These are phyloP conservation scores for Eriocheir sinensis DNA, from an alignment of 1,140 invertebrate species.

Conservation along the genomic window DNA sequence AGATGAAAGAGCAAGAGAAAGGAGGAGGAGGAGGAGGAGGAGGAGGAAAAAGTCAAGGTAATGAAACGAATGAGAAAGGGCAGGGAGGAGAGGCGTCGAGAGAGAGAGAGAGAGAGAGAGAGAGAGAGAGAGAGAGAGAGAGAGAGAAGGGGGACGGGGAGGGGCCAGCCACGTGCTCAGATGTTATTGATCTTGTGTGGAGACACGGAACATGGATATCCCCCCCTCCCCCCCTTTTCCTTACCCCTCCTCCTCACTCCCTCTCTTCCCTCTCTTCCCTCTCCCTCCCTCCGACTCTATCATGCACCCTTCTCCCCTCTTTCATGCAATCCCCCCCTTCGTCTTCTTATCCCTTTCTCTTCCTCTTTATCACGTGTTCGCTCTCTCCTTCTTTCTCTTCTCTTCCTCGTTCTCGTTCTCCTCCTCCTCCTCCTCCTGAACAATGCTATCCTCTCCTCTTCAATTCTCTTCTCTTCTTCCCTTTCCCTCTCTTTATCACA, in stretches of 20 bases:
- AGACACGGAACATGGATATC: neutral
- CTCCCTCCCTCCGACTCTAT: neutral
- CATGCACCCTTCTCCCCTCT: neutral
- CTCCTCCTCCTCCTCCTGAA: too few relatives aligned
- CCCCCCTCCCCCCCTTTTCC: neutral
- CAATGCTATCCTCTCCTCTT: neutral
- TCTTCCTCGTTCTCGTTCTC: neutral
- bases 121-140: neutral
- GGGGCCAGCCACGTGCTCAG: constrained; percentile 29
- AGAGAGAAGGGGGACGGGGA: neutral
- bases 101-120: neutral
- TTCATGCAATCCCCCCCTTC: neutral
- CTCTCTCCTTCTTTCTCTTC: neutral
- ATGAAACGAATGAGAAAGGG: neutral
- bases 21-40: neutral
- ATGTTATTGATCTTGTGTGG: constrained; percentile 37
- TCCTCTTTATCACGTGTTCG: neutral
- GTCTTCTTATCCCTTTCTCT: neutral
- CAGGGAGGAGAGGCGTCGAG: neutral
- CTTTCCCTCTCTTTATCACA: too few relatives aligned
- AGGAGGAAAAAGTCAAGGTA: neutral
- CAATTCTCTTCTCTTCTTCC: neutral
- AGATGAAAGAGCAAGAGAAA: too few relatives aligned
- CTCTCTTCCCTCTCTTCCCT: neutral
- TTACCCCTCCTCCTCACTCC: neutral